Base-by-base conservation (phyloP, 2,888 invertebrate species). In the Mimumesa dahlbomi region DNA sequence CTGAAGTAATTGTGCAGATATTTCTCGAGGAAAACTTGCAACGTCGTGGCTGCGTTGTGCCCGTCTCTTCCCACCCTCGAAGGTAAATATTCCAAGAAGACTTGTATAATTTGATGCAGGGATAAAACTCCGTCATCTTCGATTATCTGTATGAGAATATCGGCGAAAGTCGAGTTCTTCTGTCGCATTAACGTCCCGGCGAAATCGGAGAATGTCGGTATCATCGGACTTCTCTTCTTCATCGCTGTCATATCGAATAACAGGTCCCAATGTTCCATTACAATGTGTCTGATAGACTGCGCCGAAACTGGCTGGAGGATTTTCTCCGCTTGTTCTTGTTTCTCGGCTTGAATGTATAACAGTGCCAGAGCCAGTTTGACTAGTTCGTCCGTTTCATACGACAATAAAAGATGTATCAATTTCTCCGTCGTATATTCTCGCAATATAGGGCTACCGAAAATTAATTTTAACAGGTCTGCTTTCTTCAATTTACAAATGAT, bases 31-130 rank as follows among this genome's bases (percentile, higher is more conserved):
- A 89, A 89, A 3, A 85, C 72, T 67, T 89, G 89, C 22, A 89
- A 69, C 2, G 87, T 85, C 75, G 91, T 81, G 3, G 88, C 88
- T 1, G 89, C 89, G 25, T 86, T 85, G 38, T 88, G 87, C 2
- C 89, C 89, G 42, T 89, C 90, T 84, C 91, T 81, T 1, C 93
- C 93, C 29, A 93, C 92, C 77, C 93, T 91, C n/a, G 93, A 92
- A 3, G 94, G 93, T 63, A 94, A 89, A 84, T 93, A 94, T 67
- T 93, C 93, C 61, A 94, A 85, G 80, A 93, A 94, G 9, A 93
- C 90, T 89, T 93, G 90, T 62, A 87, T 83, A 25, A 91, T 79
- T 82, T 90, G 90, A 64, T 90, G 89, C 53, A 92, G 81, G 14
- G 88, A 89, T 6, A 91, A 82, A 5, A 87, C 84, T 40, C 84